Conservation (phyloP, 2,888 invertebrate genomes). For the Hyposoter dolosus region DNA sequence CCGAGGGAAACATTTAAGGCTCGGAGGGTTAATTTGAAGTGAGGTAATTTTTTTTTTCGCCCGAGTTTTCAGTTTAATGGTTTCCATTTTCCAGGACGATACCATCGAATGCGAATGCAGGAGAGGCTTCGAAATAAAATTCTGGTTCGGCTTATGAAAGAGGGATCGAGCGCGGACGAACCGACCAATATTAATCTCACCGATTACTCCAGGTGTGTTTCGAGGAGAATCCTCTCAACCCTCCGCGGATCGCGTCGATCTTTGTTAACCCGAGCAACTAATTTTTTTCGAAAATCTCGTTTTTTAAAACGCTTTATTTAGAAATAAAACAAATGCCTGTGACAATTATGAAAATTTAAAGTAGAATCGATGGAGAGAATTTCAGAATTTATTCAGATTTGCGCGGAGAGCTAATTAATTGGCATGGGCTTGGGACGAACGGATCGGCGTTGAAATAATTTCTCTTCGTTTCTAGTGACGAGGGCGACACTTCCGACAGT, state of each 20-base stretch:
- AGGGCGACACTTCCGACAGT: conserved; percentile 91
- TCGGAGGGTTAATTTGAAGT: not conserved
- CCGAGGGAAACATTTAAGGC: not conserved
- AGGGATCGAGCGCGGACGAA: conserved; percentile 95
- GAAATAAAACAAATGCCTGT: too few relatives aligned
- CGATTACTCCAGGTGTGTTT: conserved; percentile 92
- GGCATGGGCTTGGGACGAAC: too few relatives aligned
- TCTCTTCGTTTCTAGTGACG: conserved; percentile 87
- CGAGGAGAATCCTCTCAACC: too few relatives aligned
- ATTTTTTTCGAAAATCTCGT: too few relatives aligned
- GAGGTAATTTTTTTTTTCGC: not conserved
- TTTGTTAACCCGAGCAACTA: too few relatives aligned
- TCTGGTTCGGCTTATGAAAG: conserved; percentile 91
- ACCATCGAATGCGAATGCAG: conserved; percentile 81
- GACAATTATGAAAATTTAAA: too few relatives aligned
- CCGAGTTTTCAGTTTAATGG: not conserved
- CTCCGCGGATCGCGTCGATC: too few relatives aligned
- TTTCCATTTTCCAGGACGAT: conserved; percentile 41
- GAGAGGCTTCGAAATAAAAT: conserved; percentile 93
- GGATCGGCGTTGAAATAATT: not conserved
- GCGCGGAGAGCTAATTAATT: too few relatives aligned
- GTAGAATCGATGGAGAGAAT: too few relatives aligned
- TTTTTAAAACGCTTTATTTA: too few relatives aligned
- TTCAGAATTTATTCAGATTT: too few relatives aligned
- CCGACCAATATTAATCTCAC: conserved; percentile 94